Evolutionary conservation across 2,113 vertebrate genomes (phyloP), one percentile per base, ranked within the genome.

Genomic region (Cynopterus brachyotis): DNA sequence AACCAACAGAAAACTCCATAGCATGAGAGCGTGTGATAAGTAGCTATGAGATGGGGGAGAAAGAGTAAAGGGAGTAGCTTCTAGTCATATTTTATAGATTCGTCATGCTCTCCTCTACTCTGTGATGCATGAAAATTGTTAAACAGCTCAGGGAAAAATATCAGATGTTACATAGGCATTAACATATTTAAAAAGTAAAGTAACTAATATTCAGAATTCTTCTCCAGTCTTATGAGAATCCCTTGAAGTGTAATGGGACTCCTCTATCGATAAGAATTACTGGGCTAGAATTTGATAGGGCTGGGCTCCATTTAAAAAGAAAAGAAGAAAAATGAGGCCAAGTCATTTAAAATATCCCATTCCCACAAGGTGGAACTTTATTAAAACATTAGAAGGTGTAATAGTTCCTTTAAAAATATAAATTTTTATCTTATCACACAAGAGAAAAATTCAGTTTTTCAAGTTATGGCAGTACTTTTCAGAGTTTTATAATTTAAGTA

Each of bases 341-440:
- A 79, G 15, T 79, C 3, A 94, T 97, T 98, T 95, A 96, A 53
- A 69, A 42, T 64, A 76, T 76, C 93, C 94, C 76, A 30, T 35
- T 97, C 89, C 50, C 45, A 93, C 91, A 97, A 90, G 50, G 79
- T 30, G 62, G 92, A 93, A 64, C 37, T 92, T 97, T 96, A 96
- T 95, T 83, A 87, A 93, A 97, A 59, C 76, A 97, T 93, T 94
- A 73, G 75, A 91, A 97, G 72, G 64, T 82, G 26, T 67, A 96
- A 89, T 40, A 82, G 79, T 30, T 66, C 94, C 93, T 95, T 85
- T 93, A 95, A 97, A 97, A 97, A 80, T 67, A 19, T 93, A 97
- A 96, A 96, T 81, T 80, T 87, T 97, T 96, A 94, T 83, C 92
- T 84, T 45, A 91, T 96, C 95, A 92, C 53, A 67, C 50, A 80